Evolutionary conservation across 2,797 vertebrate genomes (phyloP), one percentile per base, ranked within the genome.

Genomic region (Diplodus sargus): DNA sequence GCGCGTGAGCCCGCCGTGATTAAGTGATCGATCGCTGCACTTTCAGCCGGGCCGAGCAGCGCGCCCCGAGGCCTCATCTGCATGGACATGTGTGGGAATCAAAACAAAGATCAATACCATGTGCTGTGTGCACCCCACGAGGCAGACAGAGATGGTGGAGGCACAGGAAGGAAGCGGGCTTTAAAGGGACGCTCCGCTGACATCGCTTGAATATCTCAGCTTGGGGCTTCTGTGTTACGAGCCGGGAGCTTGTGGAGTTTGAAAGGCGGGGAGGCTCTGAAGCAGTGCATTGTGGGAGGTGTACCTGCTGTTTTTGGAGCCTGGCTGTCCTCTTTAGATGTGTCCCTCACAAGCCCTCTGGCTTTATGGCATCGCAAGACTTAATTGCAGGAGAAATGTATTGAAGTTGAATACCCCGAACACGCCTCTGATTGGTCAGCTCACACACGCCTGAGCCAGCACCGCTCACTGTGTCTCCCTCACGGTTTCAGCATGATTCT

Each of bases 51-150:
- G 67, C 48, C 72, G 15, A 8, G 61, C 53, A 13, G 43, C 0
- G 52, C 42, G 10, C 74, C 84, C 83, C 8, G 39, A 30, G 85
- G 85, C 71, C 64, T 83, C 81, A 4, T 81, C 83, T 77, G 64
- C 70, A 89, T 85, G 81, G 87, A 85, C 83, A 82, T 85, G 86
- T 86, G 90, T 92, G 92, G 87, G 89, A 92, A 92, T 83, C 56
- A 74, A 83, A 81, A 48, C 59, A 68, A 48, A 67, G 75, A 87
- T 93, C 88, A n/a, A 93, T 91, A 71, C 25, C 54, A 4, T 77
- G 85, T n/a, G 39, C 74, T 72, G n/a, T 5, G 59, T n/a, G 49
- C 48, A 42, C n/a, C n/a, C 60, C 3, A 5, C 2, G 3, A 73
- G 57, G 54, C 56, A 74, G 83, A 14, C 47, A 10, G 60, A 70